Percentiles rank a stretch among this genome's conserved stretches.
Evolutionary conservation across 2,888 invertebrate genomes (phyloP).

Genomic region (Parthenolecanium corni): DNA sequence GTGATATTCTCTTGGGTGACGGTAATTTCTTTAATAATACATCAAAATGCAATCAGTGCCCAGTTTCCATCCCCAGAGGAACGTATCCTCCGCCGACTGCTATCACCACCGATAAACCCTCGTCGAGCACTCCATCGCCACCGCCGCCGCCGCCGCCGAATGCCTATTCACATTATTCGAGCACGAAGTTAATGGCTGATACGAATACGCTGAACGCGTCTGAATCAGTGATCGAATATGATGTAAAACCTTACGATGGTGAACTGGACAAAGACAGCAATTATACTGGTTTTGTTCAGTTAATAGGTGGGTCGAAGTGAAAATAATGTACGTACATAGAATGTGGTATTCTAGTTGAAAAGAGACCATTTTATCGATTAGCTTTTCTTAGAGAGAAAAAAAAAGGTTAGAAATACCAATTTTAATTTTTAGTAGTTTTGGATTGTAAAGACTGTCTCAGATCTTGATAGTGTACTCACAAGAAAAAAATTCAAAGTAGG

Average conservation of each 20-base stretch:
- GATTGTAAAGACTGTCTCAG: too few species aligned
- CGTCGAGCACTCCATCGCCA: background rate
- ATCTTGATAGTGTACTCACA: too few species aligned
- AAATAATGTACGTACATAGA: too few species aligned
- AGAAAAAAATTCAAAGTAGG: too few species aligned
- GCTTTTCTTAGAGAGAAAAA: too few species aligned
- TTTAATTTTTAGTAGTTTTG: too few species aligned
- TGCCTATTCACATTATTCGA: background rate
- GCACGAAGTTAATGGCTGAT: slow-evolving; percentile 5
- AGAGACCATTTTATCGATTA: too few species aligned
- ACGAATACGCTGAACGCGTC: background rate
- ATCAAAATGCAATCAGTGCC: slow-evolving; percentile 36
- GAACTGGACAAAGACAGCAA: slow-evolving; percentile 61
- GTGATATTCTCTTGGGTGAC: slow-evolving; percentile 64
- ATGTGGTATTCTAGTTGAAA: too few species aligned
- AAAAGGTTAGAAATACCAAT: too few species aligned
- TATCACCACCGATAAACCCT: too few species aligned
- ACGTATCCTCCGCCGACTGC: background rate
- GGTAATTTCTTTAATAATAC: slow-evolving; percentile 37
- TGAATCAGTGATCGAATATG: background rate
- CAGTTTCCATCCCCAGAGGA: slow-evolving; percentile 34
- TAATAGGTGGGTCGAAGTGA: slow-evolving; percentile 58
- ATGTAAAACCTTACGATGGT: slow-evolving; percentile 49
- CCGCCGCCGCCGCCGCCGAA: background rate
- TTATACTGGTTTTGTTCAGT: slow-evolving; percentile 75